Percentiles rank a stretch among this genome's conserved stretches.
Conservation (phyloP, 2,113 vertebrate genomes). For the Peromyscus maniculatus region DNA sequence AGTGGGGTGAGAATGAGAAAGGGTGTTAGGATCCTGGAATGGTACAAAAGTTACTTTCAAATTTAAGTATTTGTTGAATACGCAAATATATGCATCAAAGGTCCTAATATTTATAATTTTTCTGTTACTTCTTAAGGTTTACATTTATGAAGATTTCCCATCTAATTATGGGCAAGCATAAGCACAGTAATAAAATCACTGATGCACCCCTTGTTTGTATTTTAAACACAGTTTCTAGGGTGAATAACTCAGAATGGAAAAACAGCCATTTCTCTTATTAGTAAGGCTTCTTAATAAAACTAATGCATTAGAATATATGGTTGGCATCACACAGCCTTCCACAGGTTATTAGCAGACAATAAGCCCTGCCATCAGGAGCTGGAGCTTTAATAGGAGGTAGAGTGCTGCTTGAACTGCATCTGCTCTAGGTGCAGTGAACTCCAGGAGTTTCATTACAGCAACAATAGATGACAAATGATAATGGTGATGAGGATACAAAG, state of each 20-base stretch:
- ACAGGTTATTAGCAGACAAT: conserved; percentile 15
- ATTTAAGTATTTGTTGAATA: conserved; percentile 29
- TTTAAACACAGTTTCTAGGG: conserved; percentile 17
- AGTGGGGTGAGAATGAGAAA: neutral
- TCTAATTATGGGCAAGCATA: conserved; percentile 24
- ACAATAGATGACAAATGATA: conserved; percentile 16
- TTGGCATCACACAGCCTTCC: neutral
- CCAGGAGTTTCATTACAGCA: neutral
- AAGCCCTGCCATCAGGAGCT: neutral
- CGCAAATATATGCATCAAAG: neutral
- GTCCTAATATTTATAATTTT: conserved; percentile 38
- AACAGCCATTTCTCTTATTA: conserved; percentile 41
- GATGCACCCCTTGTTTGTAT: neutral
- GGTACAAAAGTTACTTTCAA: neutral
- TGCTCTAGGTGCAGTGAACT: neutral
- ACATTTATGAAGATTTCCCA: conserved; percentile 29
- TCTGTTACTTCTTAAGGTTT: conserved; percentile 31
- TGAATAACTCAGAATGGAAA: neutral
- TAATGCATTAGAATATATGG: neutral
- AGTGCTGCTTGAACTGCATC: neutral
- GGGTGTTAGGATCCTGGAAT: neutral
- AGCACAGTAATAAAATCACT: conserved; percentile 15
- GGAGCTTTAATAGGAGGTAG: neutral
- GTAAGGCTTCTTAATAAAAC: conserved; percentile 38
- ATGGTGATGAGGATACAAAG: neutral